Base-by-base conservation (phyloP, 2,888 invertebrate species). In the Tubiluchus corallicola region DNA sequence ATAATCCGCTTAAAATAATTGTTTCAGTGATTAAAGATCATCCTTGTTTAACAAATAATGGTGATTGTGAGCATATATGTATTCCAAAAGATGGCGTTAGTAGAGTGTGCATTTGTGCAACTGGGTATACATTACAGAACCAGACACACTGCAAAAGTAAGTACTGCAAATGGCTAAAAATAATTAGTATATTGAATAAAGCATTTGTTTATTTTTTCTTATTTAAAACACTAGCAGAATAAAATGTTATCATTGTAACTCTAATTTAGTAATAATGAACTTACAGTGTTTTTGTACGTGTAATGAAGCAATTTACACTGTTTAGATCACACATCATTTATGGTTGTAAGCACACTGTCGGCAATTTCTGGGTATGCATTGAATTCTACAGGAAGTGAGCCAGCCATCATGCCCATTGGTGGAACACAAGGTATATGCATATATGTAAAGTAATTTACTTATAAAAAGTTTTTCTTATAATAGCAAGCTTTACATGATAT, bases 31-130 rank as follows among this genome's bases (percentile, higher is more conserved):
- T n/a, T n/a, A n/a, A 76, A 39, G 77, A 79, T 50, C 90, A 92
- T 64, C 85, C 87, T 0, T 90, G 92, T 60, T 68, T 79, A 38
- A 71, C 69, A 20, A 77, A 74, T 52, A 92, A 94, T 56, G 96
- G 94, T 1, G 84, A 81, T 2, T 98, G 98, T 64, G 81, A 81
- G 49, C 96, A 98, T 54, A 73, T 98, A 21, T 98, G 98, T 62
- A 73, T 98, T 17, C 92, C 94, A 0, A 72, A 75, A 4, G 75
- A 77, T n/a, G 74, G 74, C 1, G 75, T 77, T 1, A 74, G 78
- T 0, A 68, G 81, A 37, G 74, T 75, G 0, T 98, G 98, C 59
- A 76, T 79, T 2, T 98, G 98, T 57, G 82, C 87, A 20, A 75
- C 87, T 40, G 96, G 94, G 1, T 90, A 81, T 59, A 74, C 74